Conservation (phyloP, 2,797 vertebrate species). For the Monodelphis domestica region DNA sequence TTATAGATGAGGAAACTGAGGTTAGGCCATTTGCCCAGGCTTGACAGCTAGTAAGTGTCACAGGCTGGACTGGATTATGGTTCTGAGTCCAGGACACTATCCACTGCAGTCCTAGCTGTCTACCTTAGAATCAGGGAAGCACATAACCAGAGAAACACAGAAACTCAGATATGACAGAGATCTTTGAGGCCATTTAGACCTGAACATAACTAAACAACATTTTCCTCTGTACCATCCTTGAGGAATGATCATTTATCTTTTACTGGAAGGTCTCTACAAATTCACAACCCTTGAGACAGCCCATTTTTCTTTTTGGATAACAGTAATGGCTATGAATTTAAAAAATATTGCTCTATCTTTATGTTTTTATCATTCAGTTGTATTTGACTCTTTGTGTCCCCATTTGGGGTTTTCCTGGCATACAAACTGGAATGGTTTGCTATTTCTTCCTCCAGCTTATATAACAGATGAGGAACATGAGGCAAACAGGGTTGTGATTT, state of each 20-base stretch:
- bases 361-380: no score
- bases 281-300: background rate
- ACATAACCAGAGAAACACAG: background rate
- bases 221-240: background rate
- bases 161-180: background rate
- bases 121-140: background rate
- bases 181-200: background rate
- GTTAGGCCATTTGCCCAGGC: background rate
- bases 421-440: no score
- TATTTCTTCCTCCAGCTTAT: no score
- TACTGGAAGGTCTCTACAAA: background rate
- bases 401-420: no score
- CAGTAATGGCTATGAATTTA: background rate
- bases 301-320: background rate
- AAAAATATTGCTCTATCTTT: no score
- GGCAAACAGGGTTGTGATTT: no score
- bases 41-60: background rate
- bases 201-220: background rate
- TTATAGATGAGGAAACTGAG: background rate
- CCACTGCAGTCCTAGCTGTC: background rate
- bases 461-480: no score
- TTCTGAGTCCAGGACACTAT: background rate
- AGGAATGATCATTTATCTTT: background rate
- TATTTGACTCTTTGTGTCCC: no score
- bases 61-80: background rate